Evolutionary conservation across 2,113 vertebrate species (phyloP).

Genomic region (Sylvietta virens): DNA sequence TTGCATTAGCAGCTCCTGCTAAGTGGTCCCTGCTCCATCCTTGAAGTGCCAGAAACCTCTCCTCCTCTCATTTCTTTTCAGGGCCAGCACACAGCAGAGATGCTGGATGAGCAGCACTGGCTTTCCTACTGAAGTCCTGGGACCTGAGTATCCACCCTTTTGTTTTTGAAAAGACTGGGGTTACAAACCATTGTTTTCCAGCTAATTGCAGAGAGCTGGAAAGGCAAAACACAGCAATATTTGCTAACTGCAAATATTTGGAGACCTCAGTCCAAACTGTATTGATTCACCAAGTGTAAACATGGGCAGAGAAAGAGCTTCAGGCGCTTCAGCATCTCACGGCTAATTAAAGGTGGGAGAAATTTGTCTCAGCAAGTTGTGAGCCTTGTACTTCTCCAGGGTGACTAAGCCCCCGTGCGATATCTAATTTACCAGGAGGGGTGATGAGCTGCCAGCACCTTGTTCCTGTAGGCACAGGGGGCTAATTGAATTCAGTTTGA

Average conservation of each 20-base stretch:
- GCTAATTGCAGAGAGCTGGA: not conserved
- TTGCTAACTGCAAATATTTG: slow-evolving; percentile 26
- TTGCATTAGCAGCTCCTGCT: not conserved
- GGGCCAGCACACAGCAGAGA: not conserved
- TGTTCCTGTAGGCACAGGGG: not conserved
- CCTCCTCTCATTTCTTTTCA: not conserved
- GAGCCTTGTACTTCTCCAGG: not conserved
- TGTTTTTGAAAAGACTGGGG: not conserved
- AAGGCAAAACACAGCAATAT: not conserved
- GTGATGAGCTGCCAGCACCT: slow-evolving; percentile 11
- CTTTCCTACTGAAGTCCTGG: not conserved
- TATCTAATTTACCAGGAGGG: slow-evolving; percentile 13
- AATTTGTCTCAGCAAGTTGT: slow-evolving; percentile 49
- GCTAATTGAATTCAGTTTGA: not conserved
- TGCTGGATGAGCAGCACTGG: not conserved
- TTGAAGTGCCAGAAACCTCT: not conserved
- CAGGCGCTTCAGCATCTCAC: not conserved
- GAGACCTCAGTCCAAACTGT: slow-evolving; percentile 1
- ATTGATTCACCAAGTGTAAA: not conserved
- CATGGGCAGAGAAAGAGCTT: not conserved
- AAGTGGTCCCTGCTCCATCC: not conserved
- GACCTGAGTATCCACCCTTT: not conserved
- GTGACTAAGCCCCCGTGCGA: not conserved
- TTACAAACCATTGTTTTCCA: not conserved
- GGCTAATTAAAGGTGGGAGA: slow-evolving; percentile 27